Conservation (phyloP, 2,888 invertebrate species). For the Harpalus rubripes region DNA sequence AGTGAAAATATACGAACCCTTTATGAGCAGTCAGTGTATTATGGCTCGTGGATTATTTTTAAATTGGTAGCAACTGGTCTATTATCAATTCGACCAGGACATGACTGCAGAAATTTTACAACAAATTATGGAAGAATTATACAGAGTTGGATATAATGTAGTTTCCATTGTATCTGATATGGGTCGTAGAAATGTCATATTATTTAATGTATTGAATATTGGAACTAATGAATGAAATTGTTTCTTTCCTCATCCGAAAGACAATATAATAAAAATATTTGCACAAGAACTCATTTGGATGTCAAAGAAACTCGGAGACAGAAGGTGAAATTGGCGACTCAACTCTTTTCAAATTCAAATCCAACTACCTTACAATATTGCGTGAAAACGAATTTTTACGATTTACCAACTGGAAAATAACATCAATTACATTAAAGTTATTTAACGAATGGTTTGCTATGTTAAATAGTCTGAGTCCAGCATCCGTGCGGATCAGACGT, state of each 20-base stretch:
- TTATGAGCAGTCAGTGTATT: slow-evolving; percentile 64
- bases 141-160: slow-evolving; percentile 67
- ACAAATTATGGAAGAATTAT: slow-evolving; percentile 62
- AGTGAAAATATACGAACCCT: slow-evolving; percentile 53
- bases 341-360: background rate
- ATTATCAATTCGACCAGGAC: slow-evolving; percentile 67
- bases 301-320: background rate
- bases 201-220: background rate
- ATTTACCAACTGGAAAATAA: background rate
- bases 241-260: background rate
- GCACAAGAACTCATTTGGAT: background rate
- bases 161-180: slow-evolving; percentile 60
- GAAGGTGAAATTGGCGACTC: background rate
- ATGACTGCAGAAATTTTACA: slow-evolving; percentile 67
- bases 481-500: too few species aligned
- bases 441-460: slow-evolving; percentile 11
- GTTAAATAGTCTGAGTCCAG: background rate
- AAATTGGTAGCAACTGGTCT: slow-evolving; percentile 69
- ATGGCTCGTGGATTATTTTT: slow-evolving; percentile 66
- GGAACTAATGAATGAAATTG: background rate
- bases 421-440: background rate
- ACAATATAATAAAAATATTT: slow-evolving; percentile 19
- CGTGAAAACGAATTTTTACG: background rate
- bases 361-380: background rate
- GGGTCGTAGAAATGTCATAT: background rate